Evolutionary conservation across 1,140 invertebrate species (phyloP).

Genomic region (Heliconius eleuchia): DNA sequence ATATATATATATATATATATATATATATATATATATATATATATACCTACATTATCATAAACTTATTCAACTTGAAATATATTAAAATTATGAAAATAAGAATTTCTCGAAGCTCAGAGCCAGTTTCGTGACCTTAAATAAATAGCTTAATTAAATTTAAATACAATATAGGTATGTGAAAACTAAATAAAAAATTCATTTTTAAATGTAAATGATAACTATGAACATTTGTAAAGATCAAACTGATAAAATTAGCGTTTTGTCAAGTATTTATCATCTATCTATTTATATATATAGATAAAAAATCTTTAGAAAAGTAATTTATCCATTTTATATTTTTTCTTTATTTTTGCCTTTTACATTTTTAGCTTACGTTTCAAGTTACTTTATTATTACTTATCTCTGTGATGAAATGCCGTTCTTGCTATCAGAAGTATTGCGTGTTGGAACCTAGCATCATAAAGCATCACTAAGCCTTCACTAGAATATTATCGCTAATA

Average conservation of each 20-base stretch:
- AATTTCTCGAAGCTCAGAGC: constrained; percentile 50
- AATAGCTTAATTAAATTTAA: constrained; percentile 65
- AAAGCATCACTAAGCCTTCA: no score
- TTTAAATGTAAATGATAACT: not conserved
- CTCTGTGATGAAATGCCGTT: no score
- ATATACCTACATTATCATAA: not conserved
- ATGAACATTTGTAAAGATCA: constrained; percentile 4
- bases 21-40: not conserved
- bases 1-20: no score
- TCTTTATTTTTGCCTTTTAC: no score
- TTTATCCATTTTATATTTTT: no score
- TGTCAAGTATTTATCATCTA: not conserved
- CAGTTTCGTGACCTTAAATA: constrained; percentile 70
- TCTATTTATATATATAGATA: not conserved
- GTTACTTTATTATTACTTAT: no score
- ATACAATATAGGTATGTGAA: constrained; percentile 6
- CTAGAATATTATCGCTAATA: not conserved
- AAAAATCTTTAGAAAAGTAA: no score
- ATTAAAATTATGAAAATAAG: not conserved
- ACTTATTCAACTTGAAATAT: not conserved
- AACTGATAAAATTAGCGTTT: not conserved
- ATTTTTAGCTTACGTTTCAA: no score
- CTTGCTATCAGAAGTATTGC: no score
- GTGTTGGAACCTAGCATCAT: no score
- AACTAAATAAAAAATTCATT: not conserved